These are phyloP conservation scores for Xenopus borealis DNA, from an alignment of 2,113 vertebrate genomes.

Conservation along the genomic window DNA sequence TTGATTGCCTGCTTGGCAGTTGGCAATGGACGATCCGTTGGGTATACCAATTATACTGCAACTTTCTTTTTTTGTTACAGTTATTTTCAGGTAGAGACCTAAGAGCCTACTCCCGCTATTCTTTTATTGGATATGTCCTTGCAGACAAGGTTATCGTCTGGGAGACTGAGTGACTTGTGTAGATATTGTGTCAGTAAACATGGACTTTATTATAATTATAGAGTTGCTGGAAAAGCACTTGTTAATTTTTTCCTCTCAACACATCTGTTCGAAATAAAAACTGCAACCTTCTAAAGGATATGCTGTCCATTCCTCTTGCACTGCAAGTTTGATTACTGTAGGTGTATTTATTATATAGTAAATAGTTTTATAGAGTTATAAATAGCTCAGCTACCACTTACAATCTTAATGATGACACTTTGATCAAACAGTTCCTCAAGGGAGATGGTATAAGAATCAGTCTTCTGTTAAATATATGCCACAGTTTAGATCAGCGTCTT, in stretches of 20 bases:
- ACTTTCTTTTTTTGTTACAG: slow-evolving; percentile 24
- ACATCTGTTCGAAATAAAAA: neutral
- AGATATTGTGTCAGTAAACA: neutral
- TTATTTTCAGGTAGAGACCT: slow-evolving; percentile 6
- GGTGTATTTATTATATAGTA: neutral
- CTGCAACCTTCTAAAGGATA: neutral
- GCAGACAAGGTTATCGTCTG: slow-evolving; percentile 18
- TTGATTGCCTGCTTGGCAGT: slow-evolving; percentile 25
- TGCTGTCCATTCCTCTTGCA: neutral
- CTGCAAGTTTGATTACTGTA: slow-evolving; percentile 3
- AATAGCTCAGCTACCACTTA: neutral
- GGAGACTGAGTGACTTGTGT: neutral
- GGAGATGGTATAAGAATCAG: slow-evolving; percentile 31
- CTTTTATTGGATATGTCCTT: slow-evolving; percentile 13
- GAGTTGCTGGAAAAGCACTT: neutral
- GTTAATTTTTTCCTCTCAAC: neutral
- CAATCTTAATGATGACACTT: slow-evolving; percentile 23
- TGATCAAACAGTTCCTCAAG: slow-evolving; percentile 38
- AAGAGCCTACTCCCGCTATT: neutral
- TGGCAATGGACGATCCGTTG: slow-evolving; percentile 26
- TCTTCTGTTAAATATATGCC: slow-evolving; percentile 39
- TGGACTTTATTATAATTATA: neutral
- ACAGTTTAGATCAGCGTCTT: neutral
- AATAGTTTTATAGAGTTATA: neutral
- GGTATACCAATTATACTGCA: slow-evolving; percentile 41